These are phyloP conservation scores for Acridotheres tristis DNA, from an alignment of 2,797 vertebrate species.

Conservation along the genomic window DNA sequence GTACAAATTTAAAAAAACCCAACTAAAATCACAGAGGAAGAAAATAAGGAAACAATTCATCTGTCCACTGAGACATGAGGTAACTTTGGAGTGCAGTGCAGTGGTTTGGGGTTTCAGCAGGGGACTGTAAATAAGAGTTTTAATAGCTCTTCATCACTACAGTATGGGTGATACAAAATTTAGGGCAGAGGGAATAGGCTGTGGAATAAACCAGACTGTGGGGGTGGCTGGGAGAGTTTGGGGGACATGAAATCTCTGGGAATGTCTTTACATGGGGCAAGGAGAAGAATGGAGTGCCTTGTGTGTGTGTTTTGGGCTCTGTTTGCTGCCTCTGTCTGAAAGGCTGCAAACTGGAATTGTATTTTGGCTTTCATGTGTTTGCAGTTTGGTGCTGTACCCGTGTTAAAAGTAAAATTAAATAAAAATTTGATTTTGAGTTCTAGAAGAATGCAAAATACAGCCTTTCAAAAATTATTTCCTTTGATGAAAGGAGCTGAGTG, in stretches of 20 bases:
- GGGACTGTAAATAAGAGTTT: not conserved
- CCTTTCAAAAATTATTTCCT: not conserved
- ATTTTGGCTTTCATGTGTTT: not conserved
- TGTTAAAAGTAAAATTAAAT: not conserved
- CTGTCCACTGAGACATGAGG: not conserved
- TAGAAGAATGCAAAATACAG: not conserved
- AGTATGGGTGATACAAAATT: not conserved
- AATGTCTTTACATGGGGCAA: not conserved
- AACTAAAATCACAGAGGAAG: not conserved
- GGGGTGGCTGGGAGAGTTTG: not conserved
- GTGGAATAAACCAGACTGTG: not conserved
- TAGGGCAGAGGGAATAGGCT: not conserved
- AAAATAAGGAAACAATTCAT: not conserved
- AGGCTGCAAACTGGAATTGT: not conserved
- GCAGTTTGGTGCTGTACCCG: not conserved
- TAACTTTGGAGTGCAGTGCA: not conserved
- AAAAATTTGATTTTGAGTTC: not conserved
- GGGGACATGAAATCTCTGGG: not conserved
- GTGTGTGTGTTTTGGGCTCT: not conserved
- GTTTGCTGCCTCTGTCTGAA: not conserved
- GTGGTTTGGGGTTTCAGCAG: not conserved
- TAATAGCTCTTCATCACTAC: not conserved
- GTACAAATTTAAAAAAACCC: not conserved
- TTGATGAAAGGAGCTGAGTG: not conserved
- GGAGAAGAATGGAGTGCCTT: not conserved